Evolutionary conservation across 2,888 invertebrate species (phyloP).

Genomic region (Leucoma salicis): DNA sequence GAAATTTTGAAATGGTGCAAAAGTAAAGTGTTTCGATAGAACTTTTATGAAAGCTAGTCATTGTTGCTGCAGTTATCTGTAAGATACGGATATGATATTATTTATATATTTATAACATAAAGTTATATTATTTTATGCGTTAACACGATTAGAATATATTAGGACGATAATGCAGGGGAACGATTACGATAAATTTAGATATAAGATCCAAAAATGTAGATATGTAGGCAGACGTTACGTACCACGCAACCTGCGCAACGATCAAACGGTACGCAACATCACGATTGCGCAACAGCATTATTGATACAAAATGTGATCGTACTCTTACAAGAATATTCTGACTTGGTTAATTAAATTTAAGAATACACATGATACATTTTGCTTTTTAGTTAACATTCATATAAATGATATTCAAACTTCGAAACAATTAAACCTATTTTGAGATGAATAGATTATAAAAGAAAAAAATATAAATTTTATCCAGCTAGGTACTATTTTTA

Average conservation of each 20-base stretch:
- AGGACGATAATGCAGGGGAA: neutral
- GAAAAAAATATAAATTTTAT: neutral
- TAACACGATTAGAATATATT: neutral
- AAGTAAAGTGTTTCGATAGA: constrained; percentile 19
- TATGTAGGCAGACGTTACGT: no score
- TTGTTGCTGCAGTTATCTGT: constrained; percentile 37
- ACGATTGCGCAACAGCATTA: no score
- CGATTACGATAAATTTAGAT: neutral
- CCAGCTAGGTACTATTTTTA: neutral
- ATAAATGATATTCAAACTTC: neutral
- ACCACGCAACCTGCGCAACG: no score
- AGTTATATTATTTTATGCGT: neutral
- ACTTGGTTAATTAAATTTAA: no score
- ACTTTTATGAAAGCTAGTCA: constrained; percentile 54
- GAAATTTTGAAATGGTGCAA: neutral
- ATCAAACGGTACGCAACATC: no score
- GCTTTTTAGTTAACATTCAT: constrained; percentile 1
- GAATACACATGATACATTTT: no score
- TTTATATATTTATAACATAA: constrained; percentile 9
- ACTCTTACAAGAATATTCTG: no score
- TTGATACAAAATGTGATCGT: no score
- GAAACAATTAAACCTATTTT: neutral
- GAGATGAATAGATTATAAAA: neutral
- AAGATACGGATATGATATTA: constrained; percentile 21
- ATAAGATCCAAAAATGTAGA: no score